phyloP scores from a whole-genome alignment of 2,888 invertebrate genomes.

The Bursaphelenchus okinawaensis region DNA sequence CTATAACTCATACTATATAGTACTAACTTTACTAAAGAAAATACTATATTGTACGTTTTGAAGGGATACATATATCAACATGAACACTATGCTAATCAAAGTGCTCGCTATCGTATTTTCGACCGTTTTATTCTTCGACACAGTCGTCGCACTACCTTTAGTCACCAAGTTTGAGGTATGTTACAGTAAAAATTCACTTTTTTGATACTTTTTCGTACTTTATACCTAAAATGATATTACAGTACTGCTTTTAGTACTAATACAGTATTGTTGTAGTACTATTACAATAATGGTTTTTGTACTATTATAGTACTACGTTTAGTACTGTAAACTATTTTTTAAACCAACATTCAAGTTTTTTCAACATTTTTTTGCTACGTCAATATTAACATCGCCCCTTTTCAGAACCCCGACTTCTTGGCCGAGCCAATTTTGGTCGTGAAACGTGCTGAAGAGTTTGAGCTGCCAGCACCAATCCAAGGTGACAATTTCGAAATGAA shows the following conservation, averaged over 20 bases:
- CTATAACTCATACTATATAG: too few species aligned
- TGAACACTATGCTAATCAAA: background rate
- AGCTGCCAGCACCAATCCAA: background rate
- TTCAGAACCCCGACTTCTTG: background rate
- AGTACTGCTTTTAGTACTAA: too few species aligned
- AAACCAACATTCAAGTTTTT: background rate
- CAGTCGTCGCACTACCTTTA: background rate
- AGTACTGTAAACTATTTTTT: background rate
- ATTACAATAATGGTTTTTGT: too few species aligned
- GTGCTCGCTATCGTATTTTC: background rate
- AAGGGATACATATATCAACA: too few species aligned
- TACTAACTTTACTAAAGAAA: too few species aligned
- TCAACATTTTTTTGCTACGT: too few species aligned
- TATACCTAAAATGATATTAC: too few species aligned
- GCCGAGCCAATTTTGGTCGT: background rate
- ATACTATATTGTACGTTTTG: too few species aligned
- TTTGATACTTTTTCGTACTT: background rate
- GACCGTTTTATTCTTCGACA: background rate
- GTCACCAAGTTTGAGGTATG: background rate
- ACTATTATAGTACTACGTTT: background rate
- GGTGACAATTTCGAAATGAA: background rate
- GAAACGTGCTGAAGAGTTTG: background rate
- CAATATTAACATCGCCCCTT: too few species aligned
- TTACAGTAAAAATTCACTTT: too few species aligned
- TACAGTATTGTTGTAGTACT: too few species aligned